Base-by-base conservation (phyloP, 2,113 vertebrate genomes). In the Osmerus mordax region DNA sequence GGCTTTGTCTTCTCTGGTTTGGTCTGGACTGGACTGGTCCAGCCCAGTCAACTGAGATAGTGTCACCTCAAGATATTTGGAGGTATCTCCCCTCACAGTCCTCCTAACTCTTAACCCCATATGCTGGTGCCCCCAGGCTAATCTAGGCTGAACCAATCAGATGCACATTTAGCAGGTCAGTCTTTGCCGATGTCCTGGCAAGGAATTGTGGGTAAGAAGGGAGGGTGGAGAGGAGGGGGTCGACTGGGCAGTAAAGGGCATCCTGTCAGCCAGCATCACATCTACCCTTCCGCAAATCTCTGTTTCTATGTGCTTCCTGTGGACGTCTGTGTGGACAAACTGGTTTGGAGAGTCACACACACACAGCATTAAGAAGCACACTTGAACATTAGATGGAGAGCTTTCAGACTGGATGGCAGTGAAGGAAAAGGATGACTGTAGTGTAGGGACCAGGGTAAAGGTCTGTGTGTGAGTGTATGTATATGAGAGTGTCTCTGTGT, bases 121-220 rank as follows among this genome's bases (percentile, higher is more conserved):
- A 88, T 88, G 88, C 89, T 90, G 89, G 89, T 88, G 84, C 84
- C 89, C 87, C 87, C 86, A 84, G 89, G 87, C 88, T 90, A 89
- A 90, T 89, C 88, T 88, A 76, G 72, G 55, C 65, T 61, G 69
- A 29, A 69, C 88, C 88, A 90, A 89, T 89, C 88, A 88, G 76
- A 74, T 61, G 64, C 23, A 80, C 86, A 87, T 88, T 89, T 89
- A 88, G 68, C 81, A 86, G 83, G 86, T 16, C 61, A 64, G 61
- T 5, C 3, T 32, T 64, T 23, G 25, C 88, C 84, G 87, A 88
- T 90, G 89, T 90, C 77, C 87, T 87, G 84, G 89, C 85, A 86
- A 71, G 65, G 80, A 58, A 72, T 72, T 56, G 54, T 63, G 25
- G 67, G 60, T 71, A 36, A 25, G 6, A 16, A 29, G 3, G 75